These are phyloP conservation scores for Acrossocheilus fasciatus DNA, from an alignment of 2,797 vertebrate species.

Conservation along the genomic window DNA sequence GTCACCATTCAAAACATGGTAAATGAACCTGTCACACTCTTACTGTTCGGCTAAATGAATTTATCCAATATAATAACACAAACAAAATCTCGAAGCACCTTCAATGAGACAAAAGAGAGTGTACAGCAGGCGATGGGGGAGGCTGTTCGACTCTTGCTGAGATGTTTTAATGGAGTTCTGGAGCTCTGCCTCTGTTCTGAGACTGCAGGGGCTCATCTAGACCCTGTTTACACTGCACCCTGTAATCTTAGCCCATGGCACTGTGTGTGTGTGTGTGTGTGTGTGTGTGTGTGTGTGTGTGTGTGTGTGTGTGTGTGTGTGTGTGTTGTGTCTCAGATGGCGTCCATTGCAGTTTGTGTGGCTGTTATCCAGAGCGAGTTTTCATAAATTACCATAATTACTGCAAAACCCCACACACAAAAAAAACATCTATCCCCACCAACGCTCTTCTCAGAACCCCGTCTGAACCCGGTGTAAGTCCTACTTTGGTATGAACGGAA, in stretches of 20 bases:
- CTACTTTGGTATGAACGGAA: constrained; percentile 3
- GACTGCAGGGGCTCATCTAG: constrained; percentile 50
- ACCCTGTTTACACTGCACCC: constrained; percentile 49
- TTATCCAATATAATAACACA: constrained; percentile 49
- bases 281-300: constrained; percentile 28
- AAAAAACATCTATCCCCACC: constrained; percentile 15
- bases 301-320: constrained; percentile 26
- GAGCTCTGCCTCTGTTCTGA: constrained; percentile 46
- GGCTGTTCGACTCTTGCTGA: constrained; percentile 40
- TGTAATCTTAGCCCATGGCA: constrained; percentile 53
- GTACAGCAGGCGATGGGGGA: constrained; percentile 41
- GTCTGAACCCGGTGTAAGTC: neutral
- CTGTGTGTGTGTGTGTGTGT: constrained; percentile 35
- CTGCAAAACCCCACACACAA: constrained; percentile 26
- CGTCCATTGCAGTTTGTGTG: constrained; percentile 23
- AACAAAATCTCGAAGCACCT: constrained; percentile 33
- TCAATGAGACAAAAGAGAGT: constrained; percentile 28
- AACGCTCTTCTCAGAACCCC: constrained; percentile 4
- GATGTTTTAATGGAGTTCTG: constrained; percentile 51
- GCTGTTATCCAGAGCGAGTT: constrained; percentile 35
- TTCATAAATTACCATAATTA: constrained; percentile 49
- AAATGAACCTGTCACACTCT: constrained; percentile 63
- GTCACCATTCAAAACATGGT: constrained; percentile 49
- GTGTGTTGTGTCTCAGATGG: constrained; percentile 44
- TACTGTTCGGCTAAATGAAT: constrained; percentile 50